These are phyloP conservation scores for Drosophila pseudotalamancana DNA, from an alignment of 2,888 invertebrate genomes.

Conservation along the genomic window DNA sequence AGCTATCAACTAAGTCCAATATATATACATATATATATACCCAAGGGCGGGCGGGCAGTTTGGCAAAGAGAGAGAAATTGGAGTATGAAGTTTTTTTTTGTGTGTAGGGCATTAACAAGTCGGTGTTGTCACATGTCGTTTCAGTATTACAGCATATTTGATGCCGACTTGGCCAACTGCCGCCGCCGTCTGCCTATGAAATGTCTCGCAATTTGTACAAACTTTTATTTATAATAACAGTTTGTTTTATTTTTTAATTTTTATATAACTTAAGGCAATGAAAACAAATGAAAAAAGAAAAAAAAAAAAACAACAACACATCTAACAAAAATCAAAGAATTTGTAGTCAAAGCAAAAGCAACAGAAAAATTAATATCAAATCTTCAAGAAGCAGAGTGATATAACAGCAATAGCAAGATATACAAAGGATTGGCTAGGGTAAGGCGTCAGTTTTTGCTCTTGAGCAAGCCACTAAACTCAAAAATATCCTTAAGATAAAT, in stretches of 20 bases:
- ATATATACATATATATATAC: no score
- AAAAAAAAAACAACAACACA: conserved; percentile 7
- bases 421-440: conserved; percentile 7
- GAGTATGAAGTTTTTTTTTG: neutral
- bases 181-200: conserved; percentile 7
- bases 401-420: neutral
- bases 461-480: neutral
- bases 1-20: neutral
- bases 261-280: conserved; percentile 5
- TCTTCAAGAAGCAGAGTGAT: conserved; percentile 24
- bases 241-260: conserved; percentile 26
- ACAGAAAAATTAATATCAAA: conserved; percentile 27
- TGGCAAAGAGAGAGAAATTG: neutral
- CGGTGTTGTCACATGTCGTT: neutral
- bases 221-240: conserved; percentile 36
- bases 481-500: neutral
- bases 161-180: conserved; percentile 18
- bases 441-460: conserved; percentile 12
- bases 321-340: conserved; percentile 65
- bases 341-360: conserved; percentile 61
- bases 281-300: neutral
- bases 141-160: conserved; percentile 4
- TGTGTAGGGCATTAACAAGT: conserved; percentile 2
- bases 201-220: conserved; percentile 56
- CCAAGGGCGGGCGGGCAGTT: no score